Base-by-base conservation (phyloP, 2,113 vertebrate genomes). In the Paramormyrops kingsleyae region DNA sequence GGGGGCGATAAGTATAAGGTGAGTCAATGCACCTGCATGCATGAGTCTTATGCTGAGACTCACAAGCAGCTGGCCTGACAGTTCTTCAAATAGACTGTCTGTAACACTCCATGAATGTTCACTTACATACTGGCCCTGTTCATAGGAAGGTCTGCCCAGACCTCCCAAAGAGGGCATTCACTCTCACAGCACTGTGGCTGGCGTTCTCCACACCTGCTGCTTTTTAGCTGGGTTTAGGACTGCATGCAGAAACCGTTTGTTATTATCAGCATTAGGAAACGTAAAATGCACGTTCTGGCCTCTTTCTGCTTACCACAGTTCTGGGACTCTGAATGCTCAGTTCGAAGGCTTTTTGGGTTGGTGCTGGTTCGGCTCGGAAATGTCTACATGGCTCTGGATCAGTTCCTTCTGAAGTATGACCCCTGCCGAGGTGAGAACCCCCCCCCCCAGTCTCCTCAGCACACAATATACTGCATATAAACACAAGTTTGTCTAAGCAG, bases 1-100 rank as follows among this genome's bases (percentile, higher is more conserved):
- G 99, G 99, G 91, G 98, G 99, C 93, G 99, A 99, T 96, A 99
- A 99, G 90, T 99, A 99, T 93, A 94, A 98, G 96, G 99, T 99
- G 94, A 97, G 99, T 93, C 15, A 21, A n/a, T 21, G 15, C 49
- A 49, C 47, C 56, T 56, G 2, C 8, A 35, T 27, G 15, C 17
- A 56, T 59, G 53, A 87, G n/a, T 53, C n/a, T 12, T 24, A 62
- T 27, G 5, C 19, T 35, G n/a, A 74, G 24, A 56, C 4, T 50
- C n/a, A 84, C 10, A 46, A 9, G 17, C 21, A 52, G 52, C 62
- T 31, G n/a, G 5, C n/a, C 35, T 42, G 35, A 80, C 13, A 19
- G 13, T 42, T 80, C 74, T 80, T 31, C 15, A 83, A 19, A 31
- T 17, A 31, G 46, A 86, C 46, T 27, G 46, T 24, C 74, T 47